Conservation (phyloP, 2,888 invertebrate species). For the Perizoma flavofasciatum region DNA sequence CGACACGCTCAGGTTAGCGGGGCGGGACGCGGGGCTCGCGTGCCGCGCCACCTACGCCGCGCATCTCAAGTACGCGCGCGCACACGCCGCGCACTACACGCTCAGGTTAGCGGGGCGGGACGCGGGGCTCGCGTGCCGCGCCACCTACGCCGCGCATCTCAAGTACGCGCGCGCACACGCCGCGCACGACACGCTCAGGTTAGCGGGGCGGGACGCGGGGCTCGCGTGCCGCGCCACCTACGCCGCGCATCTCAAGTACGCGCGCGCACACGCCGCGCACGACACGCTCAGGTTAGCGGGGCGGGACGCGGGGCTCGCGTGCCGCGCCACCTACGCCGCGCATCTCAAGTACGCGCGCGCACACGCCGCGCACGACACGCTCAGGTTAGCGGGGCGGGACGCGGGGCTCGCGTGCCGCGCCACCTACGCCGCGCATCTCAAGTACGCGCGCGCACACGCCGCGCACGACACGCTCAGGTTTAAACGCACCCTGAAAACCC, state of each 20-base stretch:
- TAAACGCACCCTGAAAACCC: too few relatives aligned
- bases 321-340: constrained; percentile 62
- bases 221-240: constrained; percentile 64
- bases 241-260: constrained; percentile 64
- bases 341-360: constrained; percentile 62
- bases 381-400: constrained; percentile 46
- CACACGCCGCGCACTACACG: constrained; percentile 51
- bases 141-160: constrained; percentile 65
- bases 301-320: constrained; percentile 60
- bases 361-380: constrained; percentile 50
- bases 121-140: constrained; percentile 58
- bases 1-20: constrained; percentile 36
- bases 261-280: constrained; percentile 53
- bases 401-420: constrained; percentile 60
- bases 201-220: constrained; percentile 51
- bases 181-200: constrained; percentile 33
- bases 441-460: constrained; percentile 60
- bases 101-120: constrained; percentile 46
- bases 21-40: constrained; percentile 59
- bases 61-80: constrained; percentile 61
- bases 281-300: constrained; percentile 38
- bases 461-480: constrained; percentile 31
- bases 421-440: constrained; percentile 65
- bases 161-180: constrained; percentile 63
- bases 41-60: constrained; percentile 63